Evolutionary conservation across 2,888 invertebrate genomes (phyloP).

Genomic region (Caenorhabditis sulstoni): DNA sequence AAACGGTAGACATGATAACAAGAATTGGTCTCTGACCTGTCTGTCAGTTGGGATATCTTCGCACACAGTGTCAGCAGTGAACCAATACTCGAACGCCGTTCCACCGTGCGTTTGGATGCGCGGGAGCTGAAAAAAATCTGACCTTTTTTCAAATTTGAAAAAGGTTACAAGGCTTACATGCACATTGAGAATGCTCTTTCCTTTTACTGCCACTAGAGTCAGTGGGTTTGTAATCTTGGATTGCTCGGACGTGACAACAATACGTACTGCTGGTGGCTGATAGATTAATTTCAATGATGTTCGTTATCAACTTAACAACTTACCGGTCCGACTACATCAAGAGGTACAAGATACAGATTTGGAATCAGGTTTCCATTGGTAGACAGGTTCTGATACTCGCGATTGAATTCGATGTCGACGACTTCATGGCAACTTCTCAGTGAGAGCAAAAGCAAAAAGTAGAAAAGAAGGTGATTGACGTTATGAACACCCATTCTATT

Average conservation of each 20-base stretch:
- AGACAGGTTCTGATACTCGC: conserved; percentile 19
- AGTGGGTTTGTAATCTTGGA: conserved; percentile 9
- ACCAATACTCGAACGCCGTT: conserved; percentile 10
- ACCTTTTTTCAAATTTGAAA: no score
- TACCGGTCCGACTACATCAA: conserved; percentile 1
- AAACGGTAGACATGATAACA: background rate
- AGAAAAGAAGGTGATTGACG: background rate
- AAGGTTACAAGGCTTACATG: no score
- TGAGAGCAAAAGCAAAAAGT: background rate
- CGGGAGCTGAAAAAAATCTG: conserved; percentile 3
- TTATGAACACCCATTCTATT: background rate
- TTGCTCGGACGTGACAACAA: conserved; percentile 13
- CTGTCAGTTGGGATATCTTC: conserved; percentile 1
- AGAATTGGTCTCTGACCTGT: background rate
- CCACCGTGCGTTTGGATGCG: conserved; percentile 11
- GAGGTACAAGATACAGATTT: conserved; percentile 12
- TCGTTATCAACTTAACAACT: background rate
- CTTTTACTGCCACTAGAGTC: conserved; percentile 14
- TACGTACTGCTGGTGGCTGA: conserved; percentile 14
- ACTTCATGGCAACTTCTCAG: background rate
- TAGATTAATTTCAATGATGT: background rate
- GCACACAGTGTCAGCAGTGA: conserved; percentile 21
- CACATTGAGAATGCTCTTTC: conserved; percentile 8
- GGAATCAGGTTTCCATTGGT: conserved; percentile 21
- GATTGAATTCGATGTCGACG: conserved; percentile 7